Evolutionary conservation across 2,797 vertebrate genomes (phyloP).

Genomic region (Gambelia wislizenii): DNA sequence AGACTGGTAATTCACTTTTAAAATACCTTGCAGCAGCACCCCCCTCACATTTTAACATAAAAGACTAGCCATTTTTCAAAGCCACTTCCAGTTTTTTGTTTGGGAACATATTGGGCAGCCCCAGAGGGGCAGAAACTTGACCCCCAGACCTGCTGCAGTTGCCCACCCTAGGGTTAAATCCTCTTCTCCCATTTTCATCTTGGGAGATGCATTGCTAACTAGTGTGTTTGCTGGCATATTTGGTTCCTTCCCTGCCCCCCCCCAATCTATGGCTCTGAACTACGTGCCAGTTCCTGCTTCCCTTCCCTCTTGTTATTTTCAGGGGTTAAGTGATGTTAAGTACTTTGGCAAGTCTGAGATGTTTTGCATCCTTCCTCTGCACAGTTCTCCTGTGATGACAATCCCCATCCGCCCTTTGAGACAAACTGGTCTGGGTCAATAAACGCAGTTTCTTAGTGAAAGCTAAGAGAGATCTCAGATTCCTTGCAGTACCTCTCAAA

Average conservation of each 20-base stretch:
- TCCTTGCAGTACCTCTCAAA: no score
- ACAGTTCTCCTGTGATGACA: background rate
- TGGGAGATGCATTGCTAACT: background rate
- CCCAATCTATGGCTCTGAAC: background rate
- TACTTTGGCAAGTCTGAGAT: background rate
- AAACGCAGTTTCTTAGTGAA: background rate
- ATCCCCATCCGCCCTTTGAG: background rate
- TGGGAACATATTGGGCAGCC: no score
- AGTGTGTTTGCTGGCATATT: background rate
- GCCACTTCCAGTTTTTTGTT: no score
- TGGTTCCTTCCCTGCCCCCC: background rate
- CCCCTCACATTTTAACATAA: no score
- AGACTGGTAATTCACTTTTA: no score
- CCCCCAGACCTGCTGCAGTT: no score
- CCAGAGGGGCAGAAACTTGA: no score
- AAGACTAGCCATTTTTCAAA: no score
- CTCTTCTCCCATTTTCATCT: background rate
- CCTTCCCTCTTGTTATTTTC: background rate
- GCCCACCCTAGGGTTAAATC: background rate
- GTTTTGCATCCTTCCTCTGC: background rate
- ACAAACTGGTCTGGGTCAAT: background rate
- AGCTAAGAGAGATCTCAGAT: background rate
- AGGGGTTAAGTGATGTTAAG: slow-evolving; percentile 19
- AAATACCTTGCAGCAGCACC: no score
- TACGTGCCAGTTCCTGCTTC: background rate